Evolutionary conservation across 1,140 invertebrate species (phyloP).

Genomic region (Drosophila funebris): DNA sequence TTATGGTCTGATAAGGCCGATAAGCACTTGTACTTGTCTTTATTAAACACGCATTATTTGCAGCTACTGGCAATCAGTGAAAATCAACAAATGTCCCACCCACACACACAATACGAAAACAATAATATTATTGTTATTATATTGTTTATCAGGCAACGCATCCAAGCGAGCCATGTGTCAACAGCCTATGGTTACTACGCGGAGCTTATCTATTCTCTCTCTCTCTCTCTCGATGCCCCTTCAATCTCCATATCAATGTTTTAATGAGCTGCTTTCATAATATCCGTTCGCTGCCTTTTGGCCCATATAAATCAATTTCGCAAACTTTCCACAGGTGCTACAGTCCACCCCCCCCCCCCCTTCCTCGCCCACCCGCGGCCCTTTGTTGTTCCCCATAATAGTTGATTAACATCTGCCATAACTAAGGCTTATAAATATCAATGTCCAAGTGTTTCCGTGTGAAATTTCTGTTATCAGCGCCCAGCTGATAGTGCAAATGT

Average conservation of each 20-base stretch:
- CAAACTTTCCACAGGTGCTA: constrained; percentile 69
- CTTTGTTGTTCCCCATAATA: too few relatives aligned
- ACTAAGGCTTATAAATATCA: constrained; percentile 60
- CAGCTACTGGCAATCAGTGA: constrained; percentile 36
- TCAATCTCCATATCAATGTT: constrained; percentile 55
- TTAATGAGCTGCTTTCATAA: constrained; percentile 61
- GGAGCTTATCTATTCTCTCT: constrained; percentile 46
- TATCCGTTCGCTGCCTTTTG: constrained; percentile 42
- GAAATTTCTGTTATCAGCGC: constrained; percentile 67
- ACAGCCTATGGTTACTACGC: constrained; percentile 29
- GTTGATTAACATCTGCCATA: constrained; percentile 32
- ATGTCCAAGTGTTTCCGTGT: constrained; percentile 62
- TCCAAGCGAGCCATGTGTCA: constrained; percentile 13
- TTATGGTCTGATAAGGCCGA: neutral
- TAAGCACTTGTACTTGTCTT: neutral
- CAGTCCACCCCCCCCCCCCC: neutral
- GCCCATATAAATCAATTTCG: constrained; percentile 54
- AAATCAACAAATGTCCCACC: constrained; percentile 60
- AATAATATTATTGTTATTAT: constrained; percentile 66
- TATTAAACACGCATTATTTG: neutral
- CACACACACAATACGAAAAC: constrained; percentile 51
- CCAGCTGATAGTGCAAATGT: constrained; percentile 54
- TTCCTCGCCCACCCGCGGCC: neutral
- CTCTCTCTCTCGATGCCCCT: neutral
- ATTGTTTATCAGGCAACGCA: constrained; percentile 35